A percentile compares a stretch with the other conserved stretches of the same genome.
Evolutionary conservation across 2,113 vertebrate genomes (phyloP).

Genomic region (Proteles cristata): DNA sequence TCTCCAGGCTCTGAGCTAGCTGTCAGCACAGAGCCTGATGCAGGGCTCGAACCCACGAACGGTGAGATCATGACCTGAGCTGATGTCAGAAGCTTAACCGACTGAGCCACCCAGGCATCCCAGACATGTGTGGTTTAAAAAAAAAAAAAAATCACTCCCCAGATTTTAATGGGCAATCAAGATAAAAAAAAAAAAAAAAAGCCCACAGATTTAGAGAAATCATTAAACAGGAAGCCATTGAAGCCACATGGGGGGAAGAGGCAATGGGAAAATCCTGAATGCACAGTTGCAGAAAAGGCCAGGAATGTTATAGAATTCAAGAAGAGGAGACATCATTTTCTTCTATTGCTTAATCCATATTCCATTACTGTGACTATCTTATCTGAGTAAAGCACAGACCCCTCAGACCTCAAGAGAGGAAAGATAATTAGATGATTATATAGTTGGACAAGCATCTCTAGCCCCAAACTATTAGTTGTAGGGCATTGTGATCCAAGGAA

Average conservation of each 20-base stretch:
- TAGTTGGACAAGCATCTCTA: not conserved
- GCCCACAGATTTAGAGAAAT: not conserved
- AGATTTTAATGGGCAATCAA: not conserved
- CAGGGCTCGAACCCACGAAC: no score
- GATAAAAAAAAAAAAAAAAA: not conserved
- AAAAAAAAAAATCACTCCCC: not conserved
- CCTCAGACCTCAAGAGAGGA: not conserved
- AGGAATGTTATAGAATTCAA: not conserved
- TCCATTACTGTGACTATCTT: not conserved
- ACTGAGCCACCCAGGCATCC: no score
- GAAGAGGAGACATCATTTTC: not conserved
- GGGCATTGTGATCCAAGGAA: not conserved
- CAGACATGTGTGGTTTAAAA: not conserved
- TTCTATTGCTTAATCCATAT: not conserved
- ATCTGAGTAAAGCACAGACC: not conserved
- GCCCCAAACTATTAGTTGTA: not conserved
- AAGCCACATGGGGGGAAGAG: not conserved
- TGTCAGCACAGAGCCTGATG: no score
- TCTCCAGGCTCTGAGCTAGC: no score
- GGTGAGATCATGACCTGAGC: no score
- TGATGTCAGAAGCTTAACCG: no score
- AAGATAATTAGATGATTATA: slow-evolving; percentile 25
- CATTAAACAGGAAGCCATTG: not conserved
- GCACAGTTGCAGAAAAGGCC: not conserved
- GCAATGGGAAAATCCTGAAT: not conserved